Evolutionary conservation across 2,888 invertebrate species (phyloP).

Genomic region (Pseudeuparius sepicola): DNA sequence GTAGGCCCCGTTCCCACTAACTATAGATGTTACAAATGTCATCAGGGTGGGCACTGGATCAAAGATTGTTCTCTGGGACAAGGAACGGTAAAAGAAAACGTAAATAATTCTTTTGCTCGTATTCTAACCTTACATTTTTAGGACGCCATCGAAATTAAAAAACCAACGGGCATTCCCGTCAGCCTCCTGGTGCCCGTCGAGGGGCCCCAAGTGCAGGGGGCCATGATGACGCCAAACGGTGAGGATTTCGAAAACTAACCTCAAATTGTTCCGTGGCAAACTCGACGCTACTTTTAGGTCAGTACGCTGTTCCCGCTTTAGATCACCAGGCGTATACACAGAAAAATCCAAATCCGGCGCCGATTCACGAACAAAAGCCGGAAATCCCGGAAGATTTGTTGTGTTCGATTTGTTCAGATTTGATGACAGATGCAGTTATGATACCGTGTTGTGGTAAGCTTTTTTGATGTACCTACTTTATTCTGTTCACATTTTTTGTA

Average conservation of each 20-base stretch:
- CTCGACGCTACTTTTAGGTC: too few species aligned
- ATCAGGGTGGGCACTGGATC: constrained; percentile 94
- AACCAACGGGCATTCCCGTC: constrained; percentile 94
- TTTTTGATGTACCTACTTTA: not conserved
- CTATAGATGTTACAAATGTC: constrained; percentile 92
- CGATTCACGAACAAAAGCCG: constrained; percentile 51
- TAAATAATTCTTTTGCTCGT: not conserved
- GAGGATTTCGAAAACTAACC: too few species aligned
- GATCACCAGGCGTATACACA: constrained; percentile 78
- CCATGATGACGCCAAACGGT: constrained; percentile 84
- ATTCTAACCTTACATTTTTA: constrained; percentile 28
- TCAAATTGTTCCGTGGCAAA: too few species aligned
- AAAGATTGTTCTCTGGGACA: constrained; percentile 80
- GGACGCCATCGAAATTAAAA: constrained; percentile 71
- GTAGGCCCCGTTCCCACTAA: constrained; percentile 82
- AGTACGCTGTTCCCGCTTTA: constrained; percentile 79
- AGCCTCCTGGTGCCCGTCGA: constrained; percentile 94
- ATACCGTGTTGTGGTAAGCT: constrained; percentile 85
- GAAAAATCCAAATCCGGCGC: constrained; percentile 27
- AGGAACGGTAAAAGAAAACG: constrained; percentile 37
- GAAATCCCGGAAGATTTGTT: constrained; percentile 85
- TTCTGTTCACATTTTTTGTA: constrained; percentile 6
- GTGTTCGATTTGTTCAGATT: constrained; percentile 86
- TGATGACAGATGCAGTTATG: constrained; percentile 92
- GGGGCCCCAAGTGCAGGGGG: constrained; percentile 80